phyloP scores from a whole-genome alignment of 1,140 invertebrate genomes.

The Drosophila elegans region DNA sequence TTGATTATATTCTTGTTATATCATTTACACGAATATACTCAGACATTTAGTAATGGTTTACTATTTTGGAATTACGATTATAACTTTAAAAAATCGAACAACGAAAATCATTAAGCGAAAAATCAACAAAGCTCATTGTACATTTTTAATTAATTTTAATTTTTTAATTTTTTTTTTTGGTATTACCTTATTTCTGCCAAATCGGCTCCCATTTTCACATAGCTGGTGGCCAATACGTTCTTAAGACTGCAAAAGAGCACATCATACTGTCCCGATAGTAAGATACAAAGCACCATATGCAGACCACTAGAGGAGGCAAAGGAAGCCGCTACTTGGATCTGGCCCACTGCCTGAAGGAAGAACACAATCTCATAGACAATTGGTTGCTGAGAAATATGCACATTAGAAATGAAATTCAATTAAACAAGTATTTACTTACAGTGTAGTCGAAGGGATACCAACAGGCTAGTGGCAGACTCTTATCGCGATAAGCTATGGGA shows the following conservation, averaged over 20 bases:
- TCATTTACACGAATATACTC: too few relatives aligned
- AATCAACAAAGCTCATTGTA: too few relatives aligned
- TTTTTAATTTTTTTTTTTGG: too few relatives aligned
- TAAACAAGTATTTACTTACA: conserved; percentile 16
- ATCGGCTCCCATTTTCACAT: conserved; percentile 52
- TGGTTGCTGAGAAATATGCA: conserved; percentile 52
- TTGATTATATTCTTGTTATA: too few relatives aligned
- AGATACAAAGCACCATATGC: conserved; percentile 67
- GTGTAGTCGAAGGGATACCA: conserved; percentile 82
- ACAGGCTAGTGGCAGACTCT: conserved; percentile 70
- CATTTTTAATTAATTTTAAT: too few relatives aligned
- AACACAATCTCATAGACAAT: conserved; percentile 69
- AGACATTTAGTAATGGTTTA: too few relatives aligned
- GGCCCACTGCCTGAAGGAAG: conserved; percentile 68
- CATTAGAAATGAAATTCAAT: background rate
- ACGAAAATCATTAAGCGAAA: too few relatives aligned
- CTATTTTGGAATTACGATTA: too few relatives aligned
- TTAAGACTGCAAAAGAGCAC: conserved; percentile 74
- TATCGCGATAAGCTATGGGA: conserved; percentile 69
- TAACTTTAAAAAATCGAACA: too few relatives aligned
- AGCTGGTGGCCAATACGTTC: conserved; percentile 72
- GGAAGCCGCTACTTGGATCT: conserved; percentile 72
- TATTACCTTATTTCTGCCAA: conserved; percentile 39
- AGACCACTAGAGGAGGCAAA: conserved; percentile 71
- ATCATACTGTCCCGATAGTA: conserved; percentile 80